Evolutionary conservation across 2,797 vertebrate species (phyloP).

Genomic region (Eulemur mongoz): DNA sequence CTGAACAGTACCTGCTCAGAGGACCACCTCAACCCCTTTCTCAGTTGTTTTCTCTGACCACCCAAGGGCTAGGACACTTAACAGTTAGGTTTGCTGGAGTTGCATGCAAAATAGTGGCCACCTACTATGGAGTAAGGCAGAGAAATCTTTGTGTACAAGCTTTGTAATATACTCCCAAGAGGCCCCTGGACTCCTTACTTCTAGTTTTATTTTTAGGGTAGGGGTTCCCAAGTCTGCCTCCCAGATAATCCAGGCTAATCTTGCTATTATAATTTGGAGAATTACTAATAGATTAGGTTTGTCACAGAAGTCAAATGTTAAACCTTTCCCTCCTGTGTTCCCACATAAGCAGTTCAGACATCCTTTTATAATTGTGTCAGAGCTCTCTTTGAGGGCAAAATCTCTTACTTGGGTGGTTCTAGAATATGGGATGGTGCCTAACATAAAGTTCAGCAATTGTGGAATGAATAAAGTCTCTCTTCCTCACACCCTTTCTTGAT

Average conservation of each 20-base stretch:
- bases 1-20: background rate
- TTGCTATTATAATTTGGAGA: background rate
- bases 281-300: slow-evolving; percentile 12
- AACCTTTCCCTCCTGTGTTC: background rate
- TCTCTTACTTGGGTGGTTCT: background rate
- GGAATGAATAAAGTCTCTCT: background rate
- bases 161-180: background rate
- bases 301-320: background rate
- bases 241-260: background rate
- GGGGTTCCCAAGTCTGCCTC: background rate
- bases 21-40: background rate
- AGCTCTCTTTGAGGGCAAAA: background rate
- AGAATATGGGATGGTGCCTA: background rate
- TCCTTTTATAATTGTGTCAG: background rate
- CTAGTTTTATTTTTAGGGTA: background rate
- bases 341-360: background rate
- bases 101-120: background rate
- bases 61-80: background rate
- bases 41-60: background rate
- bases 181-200: background rate
- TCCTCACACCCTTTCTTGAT: background rate
- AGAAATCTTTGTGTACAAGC: background rate
- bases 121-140: background rate
- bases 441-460: background rate
- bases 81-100: background rate